Evolutionary conservation across 2,797 vertebrate species (phyloP).

Genomic region (Lerista edwardsae): DNA sequence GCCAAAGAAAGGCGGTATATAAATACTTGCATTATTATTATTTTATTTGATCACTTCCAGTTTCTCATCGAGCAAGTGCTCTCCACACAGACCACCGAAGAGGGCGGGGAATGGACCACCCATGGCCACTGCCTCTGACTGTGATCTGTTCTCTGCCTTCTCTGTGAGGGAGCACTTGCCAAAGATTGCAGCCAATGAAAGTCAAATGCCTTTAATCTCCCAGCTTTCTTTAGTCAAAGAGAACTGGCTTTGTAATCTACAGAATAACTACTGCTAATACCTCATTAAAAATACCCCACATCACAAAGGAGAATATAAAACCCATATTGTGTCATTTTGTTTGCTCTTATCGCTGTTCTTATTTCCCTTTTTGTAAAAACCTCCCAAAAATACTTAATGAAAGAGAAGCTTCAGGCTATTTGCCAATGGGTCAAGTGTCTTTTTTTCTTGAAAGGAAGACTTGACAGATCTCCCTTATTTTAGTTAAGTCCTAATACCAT

Average conservation of each 20-base stretch:
- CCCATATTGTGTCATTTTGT: constrained; percentile 30
- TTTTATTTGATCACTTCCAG: too few relatives aligned
- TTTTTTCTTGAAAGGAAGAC: constrained; percentile 26
- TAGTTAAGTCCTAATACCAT: constrained; percentile 18
- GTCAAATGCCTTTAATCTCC: constrained; percentile 45
- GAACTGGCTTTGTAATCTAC: constrained; percentile 53
- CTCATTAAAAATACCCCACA: constrained; percentile 52
- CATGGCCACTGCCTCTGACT: too few relatives aligned
- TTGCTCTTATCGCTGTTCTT: constrained; percentile 30
- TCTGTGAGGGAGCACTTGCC: too few relatives aligned
- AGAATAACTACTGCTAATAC: constrained; percentile 48
- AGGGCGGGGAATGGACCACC: too few relatives aligned
- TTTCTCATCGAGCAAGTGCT: too few relatives aligned
- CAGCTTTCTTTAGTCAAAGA: constrained; percentile 47
- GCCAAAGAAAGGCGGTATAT: too few relatives aligned
- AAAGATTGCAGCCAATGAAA: constrained; percentile 44
- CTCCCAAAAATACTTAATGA: too few relatives aligned
- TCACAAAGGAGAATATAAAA: constrained; percentile 40
- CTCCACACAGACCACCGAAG: too few relatives aligned
- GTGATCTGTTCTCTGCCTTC: too few relatives aligned
- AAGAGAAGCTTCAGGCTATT: constrained; percentile 48
- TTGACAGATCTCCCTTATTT: constrained; percentile 53
- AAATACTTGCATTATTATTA: too few relatives aligned
- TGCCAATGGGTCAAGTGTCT: constrained; percentile 25
- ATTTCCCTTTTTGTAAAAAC: constrained; percentile 58